phyloP scores from a whole-genome alignment of 1,140 invertebrate species.

The Drosophila orosa region DNA sequence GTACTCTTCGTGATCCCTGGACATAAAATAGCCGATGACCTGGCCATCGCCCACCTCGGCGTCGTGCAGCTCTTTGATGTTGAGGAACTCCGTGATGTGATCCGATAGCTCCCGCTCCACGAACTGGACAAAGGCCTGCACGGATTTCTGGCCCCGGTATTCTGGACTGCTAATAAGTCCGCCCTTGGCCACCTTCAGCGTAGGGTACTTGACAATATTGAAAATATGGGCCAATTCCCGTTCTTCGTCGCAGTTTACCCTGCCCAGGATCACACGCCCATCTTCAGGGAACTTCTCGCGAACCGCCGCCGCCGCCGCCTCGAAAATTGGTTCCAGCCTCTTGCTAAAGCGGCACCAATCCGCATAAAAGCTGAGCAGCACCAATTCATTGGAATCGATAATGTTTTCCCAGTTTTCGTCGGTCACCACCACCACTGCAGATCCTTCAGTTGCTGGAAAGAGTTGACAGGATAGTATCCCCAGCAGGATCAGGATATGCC shows the following conservation, averaged over 20 bases:
- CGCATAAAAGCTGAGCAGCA: conserved; percentile 54
- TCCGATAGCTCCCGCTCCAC: conserved; percentile 96
- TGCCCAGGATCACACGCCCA: conserved; percentile 95
- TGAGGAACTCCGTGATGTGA: conserved; percentile 91
- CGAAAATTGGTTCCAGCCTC: conserved; percentile 78
- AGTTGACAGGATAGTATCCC: neutral
- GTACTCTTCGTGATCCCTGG: conserved; percentile 91
- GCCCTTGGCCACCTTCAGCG: conserved; percentile 97
- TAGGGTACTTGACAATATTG: conserved; percentile 99
- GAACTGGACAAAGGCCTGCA: conserved; percentile 93
- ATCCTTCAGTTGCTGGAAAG: neutral
- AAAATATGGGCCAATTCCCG: conserved; percentile 91
- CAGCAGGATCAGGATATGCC: neutral
- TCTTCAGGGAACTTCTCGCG: conserved; percentile 89
- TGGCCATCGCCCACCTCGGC: conserved; percentile 93
- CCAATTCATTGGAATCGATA: conserved; percentile 27
- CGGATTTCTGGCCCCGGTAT: conserved; percentile 91
- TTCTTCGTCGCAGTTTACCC: conserved; percentile 97
- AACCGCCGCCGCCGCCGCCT: conserved; percentile 93
- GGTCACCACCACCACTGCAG: conserved; percentile 15
- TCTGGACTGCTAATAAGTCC: conserved; percentile 96
- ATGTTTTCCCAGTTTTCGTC: conserved; percentile 8
- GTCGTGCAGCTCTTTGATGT: conserved; percentile 89
- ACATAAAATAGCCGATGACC: conserved; percentile 96
- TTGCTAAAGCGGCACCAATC: conserved; percentile 41